Base-by-base conservation (phyloP, 2,888 invertebrate genomes). In the Macrostomum cliftonense region DNA sequence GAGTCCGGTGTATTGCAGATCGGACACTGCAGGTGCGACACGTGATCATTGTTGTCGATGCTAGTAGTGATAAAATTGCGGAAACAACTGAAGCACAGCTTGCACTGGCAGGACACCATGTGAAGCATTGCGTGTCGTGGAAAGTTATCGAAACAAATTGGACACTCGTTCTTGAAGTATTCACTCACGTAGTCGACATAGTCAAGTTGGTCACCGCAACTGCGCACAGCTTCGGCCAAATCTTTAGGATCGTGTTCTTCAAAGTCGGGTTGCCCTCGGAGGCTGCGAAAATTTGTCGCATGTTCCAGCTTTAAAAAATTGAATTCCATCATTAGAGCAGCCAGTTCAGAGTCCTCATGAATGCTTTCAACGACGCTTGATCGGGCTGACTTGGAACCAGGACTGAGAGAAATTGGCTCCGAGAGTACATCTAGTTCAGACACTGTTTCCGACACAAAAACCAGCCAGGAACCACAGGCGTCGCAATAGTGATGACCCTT, bases 41-140 rank as follows among this genome's bases (percentile, higher is more conserved):
- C 85, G 66, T 80, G 83, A 52, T 28, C 28, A 9, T 28, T 28
- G 28, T 83, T 77, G 68, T 91, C 89, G 45, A 85, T 81, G 53
- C 83, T 79, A 72, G 84, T 84, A 50, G 88, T 80, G 9, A 84
- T 86, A 73, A 88, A 91, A 68, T 89, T 87, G 61, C 81, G 82
- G 42, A 89, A 83, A 66, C 91, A 93, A 55, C 82, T 82, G 56
- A 78, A 78, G 71, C 91, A 91, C 28, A 65, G 55, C 52, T 62
- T 62, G 53, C 67, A 67, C 52, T 61, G 56, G 53, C 67, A 67
- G 28, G 81, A 81, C 48, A 87, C 28, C 28, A 28, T 28, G 5
- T 28, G 28, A 28, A 28, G 37, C 17, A 39, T 43, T 20, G 38
- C 37, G 13, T 12, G 42, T 19, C 36, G 82, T 0, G 87, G 79